Evolutionary conservation across 2,888 invertebrate genomes (phyloP), one percentile per base, ranked within the genome.

Genomic region (Andrena trimmerana): DNA sequence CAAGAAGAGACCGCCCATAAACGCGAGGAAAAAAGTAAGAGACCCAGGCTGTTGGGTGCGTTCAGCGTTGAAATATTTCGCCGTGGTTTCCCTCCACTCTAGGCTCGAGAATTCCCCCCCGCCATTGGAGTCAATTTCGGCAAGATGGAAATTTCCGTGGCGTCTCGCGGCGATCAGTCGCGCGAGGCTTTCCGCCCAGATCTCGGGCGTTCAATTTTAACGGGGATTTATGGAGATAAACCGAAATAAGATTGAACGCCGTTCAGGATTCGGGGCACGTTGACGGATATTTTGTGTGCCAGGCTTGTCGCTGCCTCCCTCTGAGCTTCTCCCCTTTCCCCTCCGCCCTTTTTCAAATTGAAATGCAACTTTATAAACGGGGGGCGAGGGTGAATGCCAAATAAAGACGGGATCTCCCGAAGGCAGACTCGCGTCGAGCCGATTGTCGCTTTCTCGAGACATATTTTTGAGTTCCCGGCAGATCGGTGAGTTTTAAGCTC

Each of bases 141-240:
- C 60, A 77, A 74, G 67, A 84, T 88, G 88, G 82, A 86, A 86
- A 88, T 88, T 82, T 78, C 75, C 72, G 54, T 20, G 72, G 69
- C 31, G 66, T 57, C 42, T 16, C 62, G 78, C 57, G 69, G 54
- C 62, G 73, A 66, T 72, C 71, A 72, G 57, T 24, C 59, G 42
- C 63, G 31, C 60, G 60, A n/a, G 42, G 54, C 63, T 69, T 50
- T 29, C 62, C 54, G 8, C 57, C 29, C 66, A 52, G 70, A 71
- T 73, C 62, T 67, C 57, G 68, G 66, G 70, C 84, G 86, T 84
- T 85, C 80, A 88, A 89, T 87, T 90, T 89, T 90, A 90, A 88
- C 88, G 81, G 86, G 86, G 88, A 88, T 91, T 90, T 88, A 84
- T 81, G 77, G 84, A 89, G 88, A 89, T 91, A 87, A 87, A 87